Evolutionary conservation across 2,797 vertebrate species (phyloP), one percentile per base, ranked within the genome.

Genomic region (Hephaestus fuliginosus): DNA sequence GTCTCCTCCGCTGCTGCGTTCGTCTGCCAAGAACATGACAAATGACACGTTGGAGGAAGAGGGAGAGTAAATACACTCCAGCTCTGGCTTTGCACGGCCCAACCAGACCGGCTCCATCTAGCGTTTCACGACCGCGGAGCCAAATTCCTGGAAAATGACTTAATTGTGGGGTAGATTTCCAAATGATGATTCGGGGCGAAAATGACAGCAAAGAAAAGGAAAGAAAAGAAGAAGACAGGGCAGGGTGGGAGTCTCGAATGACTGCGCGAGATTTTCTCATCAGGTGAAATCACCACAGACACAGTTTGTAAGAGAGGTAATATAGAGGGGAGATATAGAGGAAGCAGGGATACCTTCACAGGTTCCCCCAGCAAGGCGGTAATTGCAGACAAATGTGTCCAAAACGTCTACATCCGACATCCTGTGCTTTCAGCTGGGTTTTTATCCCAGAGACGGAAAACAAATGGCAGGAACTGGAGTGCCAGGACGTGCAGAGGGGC

Each of bases 121-220:
- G 68, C 25, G 55, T 91, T 90, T 88, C 84, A 76, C 46, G 71
- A 76, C 76, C 41, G 55, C 56, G 10, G 61, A 89, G 76, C 82
- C 84, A 78, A 86, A 93, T 92, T 93, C 89, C 91, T 89, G 82
- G 84, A 85, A 90, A 93, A 93, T 94, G 67, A 94, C 92, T 92
- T 94, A 94, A 93, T 93, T 91, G 87, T 66, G 77, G 91, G 90
- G 83, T 91, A 70, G 81, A 90, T 93, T 92, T 91, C 82, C 88
- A 88, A 91, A 94, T 88, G 86, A 88, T 86, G 84, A 92, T 91
- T 88, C 44, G 62, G 72, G 80, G 83, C 63, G 36, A 18, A 88
- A 86, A 81, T 55, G 73, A 81, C 78, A 82, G 68, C 74, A 39
- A 73, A 79, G 72, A 64, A 76, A 83, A 79, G 72, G 61, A 76